These are phyloP conservation scores for Callocephalon fimbriatum DNA, from an alignment of 2,113 vertebrate species.

Conservation along the genomic window DNA sequence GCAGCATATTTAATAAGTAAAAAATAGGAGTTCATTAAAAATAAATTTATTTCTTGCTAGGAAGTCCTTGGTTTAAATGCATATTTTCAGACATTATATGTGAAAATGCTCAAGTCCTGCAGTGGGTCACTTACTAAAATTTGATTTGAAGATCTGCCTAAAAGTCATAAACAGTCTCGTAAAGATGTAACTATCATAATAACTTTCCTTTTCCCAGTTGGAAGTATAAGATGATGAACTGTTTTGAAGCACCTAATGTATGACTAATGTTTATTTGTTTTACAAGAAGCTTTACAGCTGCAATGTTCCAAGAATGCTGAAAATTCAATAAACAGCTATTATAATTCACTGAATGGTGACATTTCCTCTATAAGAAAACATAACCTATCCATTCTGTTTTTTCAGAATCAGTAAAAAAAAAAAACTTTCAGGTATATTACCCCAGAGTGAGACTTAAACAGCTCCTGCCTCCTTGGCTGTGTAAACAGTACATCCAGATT, in stretches of 20 bases:
- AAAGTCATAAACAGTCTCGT: conserved; percentile 44
- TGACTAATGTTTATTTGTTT: conserved; percentile 58
- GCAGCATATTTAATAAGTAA: conserved; percentile 8
- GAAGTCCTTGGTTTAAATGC: conserved; percentile 12
- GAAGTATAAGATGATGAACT: conserved; percentile 38
- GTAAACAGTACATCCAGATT: background rate
- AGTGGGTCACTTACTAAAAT: conserved; percentile 45
- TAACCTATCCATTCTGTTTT: conserved; percentile 52
- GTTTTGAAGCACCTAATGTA: conserved; percentile 54
- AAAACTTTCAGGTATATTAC: conserved; percentile 27
- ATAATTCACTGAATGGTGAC: conserved; percentile 56
- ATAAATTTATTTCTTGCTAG: conserved; percentile 16
- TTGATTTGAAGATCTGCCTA: conserved; percentile 59
- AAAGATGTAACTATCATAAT: conserved; percentile 59
- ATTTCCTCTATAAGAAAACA: conserved; percentile 34
- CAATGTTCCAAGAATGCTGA: conserved; percentile 59
- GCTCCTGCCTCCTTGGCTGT: background rate
- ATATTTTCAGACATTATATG: background rate
- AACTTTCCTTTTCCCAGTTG: conserved; percentile 52
- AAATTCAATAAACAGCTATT: conserved; percentile 65
- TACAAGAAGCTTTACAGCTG: conserved; percentile 40
- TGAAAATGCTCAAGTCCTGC: conserved; percentile 15
- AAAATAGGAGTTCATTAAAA: conserved; percentile 47
- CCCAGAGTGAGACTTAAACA: conserved; percentile 50
- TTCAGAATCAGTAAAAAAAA: conserved; percentile 53